Base-by-base conservation (phyloP, 2,797 vertebrate species). In the Prionace glauca region DNA sequence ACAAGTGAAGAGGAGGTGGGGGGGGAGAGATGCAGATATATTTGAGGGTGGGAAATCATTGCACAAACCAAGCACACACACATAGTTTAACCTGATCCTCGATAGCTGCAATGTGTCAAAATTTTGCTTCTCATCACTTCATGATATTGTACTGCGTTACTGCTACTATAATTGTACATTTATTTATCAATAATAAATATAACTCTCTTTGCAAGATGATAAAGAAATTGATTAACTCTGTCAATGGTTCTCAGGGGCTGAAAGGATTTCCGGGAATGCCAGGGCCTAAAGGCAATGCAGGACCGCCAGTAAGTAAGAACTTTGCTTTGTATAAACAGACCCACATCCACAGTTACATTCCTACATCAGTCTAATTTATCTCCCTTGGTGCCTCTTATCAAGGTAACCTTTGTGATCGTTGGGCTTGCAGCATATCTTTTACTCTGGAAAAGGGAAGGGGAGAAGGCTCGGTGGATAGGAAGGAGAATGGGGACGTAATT, bases 201-300 rank as follows among this genome's bases (percentile, higher is more conserved):
- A 92, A 69, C 65, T 9, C 65, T 9, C 3, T 92, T 26, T 22
- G 36, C 65, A 69, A 22, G 62, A 69, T 92, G 24, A 69, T 26
- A 69, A 67, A 69, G 24, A 67, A 92, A 92, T 41, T 67, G 62
- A 92, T 36, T 26, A 24, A 36, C 1, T 1, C 10, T 24, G 20
- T 41, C n/a, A 36, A 41, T 69, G 71, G 88, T 8, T 0, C 88
- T 62, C 96, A 99, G 98, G 98, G 98, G 41, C 97, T 97, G n/a
- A 98, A 98, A 97, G 98, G 98, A 62, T 98, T 98, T 96, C 97
- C 96, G 0, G 98, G 98, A 94, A 96, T 96, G 10, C 97, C 97
- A 1, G 98, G 98, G 86, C 95, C 97, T 62, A 96, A 97, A 65
- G 98, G 98, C 45, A 96, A 56, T 0, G 97, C 95, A 0, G 98